These are phyloP conservation scores for Rotaria sp. DNA, from an alignment of 2,888 invertebrate genomes.

Conservation along the genomic window DNA sequence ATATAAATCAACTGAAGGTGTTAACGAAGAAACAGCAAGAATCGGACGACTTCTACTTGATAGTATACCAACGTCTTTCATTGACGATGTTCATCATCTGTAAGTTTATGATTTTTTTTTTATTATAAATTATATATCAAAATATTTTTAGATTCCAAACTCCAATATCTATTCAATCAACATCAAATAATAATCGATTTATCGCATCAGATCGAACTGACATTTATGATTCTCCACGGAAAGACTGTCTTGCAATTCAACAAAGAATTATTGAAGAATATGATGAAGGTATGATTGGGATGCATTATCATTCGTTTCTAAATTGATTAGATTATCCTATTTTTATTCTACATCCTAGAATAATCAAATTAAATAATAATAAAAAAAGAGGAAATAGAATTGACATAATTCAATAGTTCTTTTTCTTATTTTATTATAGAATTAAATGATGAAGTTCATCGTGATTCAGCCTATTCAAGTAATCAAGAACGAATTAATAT, in stretches of 20 bases:
- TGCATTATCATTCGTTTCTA: too few species aligned
- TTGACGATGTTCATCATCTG: neutral
- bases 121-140: neutral
- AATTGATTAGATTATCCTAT: too few species aligned
- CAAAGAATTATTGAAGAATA: neutral
- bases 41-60: neutral
- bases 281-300: neutral
- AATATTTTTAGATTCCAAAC: neutral
- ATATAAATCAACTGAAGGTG: neutral
- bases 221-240: neutral
- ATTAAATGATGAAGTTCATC: neutral
- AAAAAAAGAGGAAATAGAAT: too few species aligned
- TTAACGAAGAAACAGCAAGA: slow-evolving; percentile 5
- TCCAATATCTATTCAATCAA: neutral
- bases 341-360: too few species aligned
- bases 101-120: neutral
- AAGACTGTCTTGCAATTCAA: neutral
- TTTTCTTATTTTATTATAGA: neutral
- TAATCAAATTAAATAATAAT: too few species aligned
- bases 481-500: neutral
- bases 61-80: neutral
- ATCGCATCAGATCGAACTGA: neutral
- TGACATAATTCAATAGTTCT: neutral
- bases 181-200: neutral
- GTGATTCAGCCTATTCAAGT: neutral